A percentile compares a stretch with the other conserved stretches of the same genome.
phyloP scores from a whole-genome alignment of 2,888 invertebrate genomes.

The Melanotus villosus region DNA sequence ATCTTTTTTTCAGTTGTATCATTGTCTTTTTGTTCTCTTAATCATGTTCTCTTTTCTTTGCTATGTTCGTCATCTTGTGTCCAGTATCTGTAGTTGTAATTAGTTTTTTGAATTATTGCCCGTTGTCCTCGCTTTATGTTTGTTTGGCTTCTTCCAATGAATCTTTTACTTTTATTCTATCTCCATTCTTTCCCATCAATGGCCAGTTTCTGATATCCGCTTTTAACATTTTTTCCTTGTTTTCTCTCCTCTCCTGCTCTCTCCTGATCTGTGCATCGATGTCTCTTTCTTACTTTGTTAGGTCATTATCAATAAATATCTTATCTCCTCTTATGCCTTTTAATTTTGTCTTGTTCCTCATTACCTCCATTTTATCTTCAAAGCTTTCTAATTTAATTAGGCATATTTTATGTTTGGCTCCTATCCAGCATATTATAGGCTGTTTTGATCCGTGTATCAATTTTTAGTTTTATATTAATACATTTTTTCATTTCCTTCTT shows the following conservation, averaged over 20 bases:
- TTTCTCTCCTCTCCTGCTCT: background rate
- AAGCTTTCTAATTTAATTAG: too few relatives aligned
- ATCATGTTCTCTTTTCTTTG: background rate
- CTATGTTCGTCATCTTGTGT: background rate
- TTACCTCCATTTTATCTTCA: too few relatives aligned
- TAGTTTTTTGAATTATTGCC: conserved; percentile 10
- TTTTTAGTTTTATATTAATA: too few relatives aligned
- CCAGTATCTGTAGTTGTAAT: background rate
- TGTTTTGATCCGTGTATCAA: too few relatives aligned
- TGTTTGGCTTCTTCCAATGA: background rate
- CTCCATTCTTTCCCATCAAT: conserved; percentile 4
- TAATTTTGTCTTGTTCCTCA: too few relatives aligned
- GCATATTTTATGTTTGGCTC: too few relatives aligned
- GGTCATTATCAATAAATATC: too few relatives aligned
- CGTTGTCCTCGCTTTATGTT: background rate
- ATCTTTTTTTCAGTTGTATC: background rate
- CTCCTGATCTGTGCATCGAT: conserved; percentile 7
- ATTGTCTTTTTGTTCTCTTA: background rate
- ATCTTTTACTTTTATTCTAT: background rate
- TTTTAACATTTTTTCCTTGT: background rate
- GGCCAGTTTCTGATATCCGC: background rate
- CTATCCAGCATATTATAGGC: too few relatives aligned
- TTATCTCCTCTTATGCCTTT: too few relatives aligned
- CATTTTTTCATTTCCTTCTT: too few relatives aligned
- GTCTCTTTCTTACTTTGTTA: conserved; percentile 11